These are phyloP conservation scores for Hypanus sabinus DNA, from an alignment of 2,113 vertebrate species.

Conservation along the genomic window DNA sequence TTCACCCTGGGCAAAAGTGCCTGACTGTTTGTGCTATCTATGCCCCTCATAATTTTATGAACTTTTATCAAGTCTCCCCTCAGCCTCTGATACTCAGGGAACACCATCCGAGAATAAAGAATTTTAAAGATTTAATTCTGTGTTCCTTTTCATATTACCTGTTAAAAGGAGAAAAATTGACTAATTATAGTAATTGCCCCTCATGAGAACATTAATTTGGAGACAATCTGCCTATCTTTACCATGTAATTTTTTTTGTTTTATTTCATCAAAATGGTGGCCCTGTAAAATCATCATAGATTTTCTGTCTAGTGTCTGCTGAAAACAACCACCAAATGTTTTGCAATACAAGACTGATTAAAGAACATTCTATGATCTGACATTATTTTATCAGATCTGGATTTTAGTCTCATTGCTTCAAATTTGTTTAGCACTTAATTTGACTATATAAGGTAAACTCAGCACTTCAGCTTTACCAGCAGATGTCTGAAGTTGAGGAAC, in stretches of 20 bases:
- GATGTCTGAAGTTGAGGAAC: neutral
- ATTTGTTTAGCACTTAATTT: neutral
- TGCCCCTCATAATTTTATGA: no score
- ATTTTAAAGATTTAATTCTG: neutral
- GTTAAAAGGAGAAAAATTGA: neutral
- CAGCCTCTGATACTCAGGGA: no score
- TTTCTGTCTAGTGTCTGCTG: neutral
- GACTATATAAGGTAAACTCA: neutral
- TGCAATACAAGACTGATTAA: neutral
- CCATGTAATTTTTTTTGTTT: neutral
- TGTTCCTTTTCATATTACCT: neutral
- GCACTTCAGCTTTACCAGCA: neutral
- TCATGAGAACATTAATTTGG: neutral
- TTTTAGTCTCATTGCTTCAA: neutral
- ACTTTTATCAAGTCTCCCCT: no score
- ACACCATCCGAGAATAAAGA: neutral
- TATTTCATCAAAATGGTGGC: neutral
- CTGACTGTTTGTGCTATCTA: no score
- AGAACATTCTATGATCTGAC: neutral
- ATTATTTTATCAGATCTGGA: neutral
- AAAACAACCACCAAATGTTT: neutral
- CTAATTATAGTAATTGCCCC: neutral
- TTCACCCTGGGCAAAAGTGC: no score
- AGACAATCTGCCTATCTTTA: neutral
- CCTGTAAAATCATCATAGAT: neutral